Base-by-base conservation (phyloP, 2,113 vertebrate species). In the Apaloderma vittatum region DNA sequence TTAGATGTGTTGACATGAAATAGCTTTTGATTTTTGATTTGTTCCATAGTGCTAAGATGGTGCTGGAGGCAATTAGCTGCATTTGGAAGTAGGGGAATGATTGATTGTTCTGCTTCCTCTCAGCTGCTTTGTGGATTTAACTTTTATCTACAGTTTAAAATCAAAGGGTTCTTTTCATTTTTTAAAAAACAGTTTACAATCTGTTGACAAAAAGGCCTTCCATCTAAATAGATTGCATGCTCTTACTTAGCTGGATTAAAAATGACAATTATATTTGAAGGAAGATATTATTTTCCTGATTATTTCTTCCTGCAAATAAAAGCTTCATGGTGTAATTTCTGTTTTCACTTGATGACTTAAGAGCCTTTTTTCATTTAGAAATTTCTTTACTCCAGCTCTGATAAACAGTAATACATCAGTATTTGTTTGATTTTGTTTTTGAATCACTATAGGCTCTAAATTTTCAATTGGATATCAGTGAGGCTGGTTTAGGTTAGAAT, bases 1-100 rank as follows among this genome's bases (percentile, higher is more conserved):
- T 71, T n/a, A 15, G 19, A 51, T 9, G 88, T n/a, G 65, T 32
- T 86, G 94, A 34, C 86, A 80, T 71, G 84, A 94, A 84, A 81
- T 94, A 81, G 66, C 21, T 81, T 93, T 85, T 87, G 61, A 95
- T 87, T 93, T 94, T 91, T 95, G 89, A 40, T 92, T 75, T 90
- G 80, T 90, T 81, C 93, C 70, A 3, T 61, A 19, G 73, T 81
- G 76, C 65, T 93, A n/a, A 81, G 78, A 87, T 96, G 93, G 61
- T 93, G 86, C 89, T 96, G 84, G 62, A 94, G 80, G 93, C 80
- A 94, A 94, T 96, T 86, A 95, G 79, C 72, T 93, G 89, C 66
- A 37, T 87, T 92, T 89, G 95, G 78, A 90, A 88, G 70, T 34
- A 45, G 3, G 40, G 45, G 61, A 72, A 73, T 94, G 83, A 94